These are phyloP conservation scores for rat (Rattus norvegicus) DNA, from an alignment of 2,113 vertebrate genomes.

Conservation along the genomic window DNA sequence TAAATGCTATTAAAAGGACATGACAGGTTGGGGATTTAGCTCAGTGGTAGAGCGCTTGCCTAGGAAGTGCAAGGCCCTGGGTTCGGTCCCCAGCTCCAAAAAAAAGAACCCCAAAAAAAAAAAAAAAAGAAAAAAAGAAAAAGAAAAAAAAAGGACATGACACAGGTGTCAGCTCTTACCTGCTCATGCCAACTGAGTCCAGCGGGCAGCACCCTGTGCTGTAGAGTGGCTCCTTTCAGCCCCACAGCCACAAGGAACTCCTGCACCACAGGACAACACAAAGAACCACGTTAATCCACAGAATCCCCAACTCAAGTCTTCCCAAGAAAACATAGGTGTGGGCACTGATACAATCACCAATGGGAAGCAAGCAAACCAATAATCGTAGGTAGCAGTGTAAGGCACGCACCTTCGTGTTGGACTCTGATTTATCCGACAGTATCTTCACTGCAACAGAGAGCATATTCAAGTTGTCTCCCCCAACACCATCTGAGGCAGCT, in stretches of 20 bases:
- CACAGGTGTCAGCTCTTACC: conserved; percentile 84
- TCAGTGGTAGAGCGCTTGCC: no score
- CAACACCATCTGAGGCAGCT: conserved; percentile 90
- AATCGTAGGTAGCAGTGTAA: not conserved
- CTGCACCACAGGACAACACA: conserved; percentile 79
- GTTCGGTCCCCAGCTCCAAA: no score
- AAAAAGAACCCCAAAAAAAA: no score
- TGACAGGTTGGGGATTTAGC: no score
- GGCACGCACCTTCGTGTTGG: conserved; percentile 93
- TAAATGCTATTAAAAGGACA: not conserved
- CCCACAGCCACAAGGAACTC: conserved; percentile 96
- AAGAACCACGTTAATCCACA: not conserved
- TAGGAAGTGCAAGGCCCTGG: no score
- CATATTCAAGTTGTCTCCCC: conserved; percentile 93
- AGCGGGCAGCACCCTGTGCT: conserved; percentile 93
- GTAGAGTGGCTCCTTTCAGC: conserved; percentile 94
- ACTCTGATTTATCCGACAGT: conserved; percentile 93
- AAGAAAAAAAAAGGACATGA: no score
- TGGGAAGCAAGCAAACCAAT: not conserved
- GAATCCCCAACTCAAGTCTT: not conserved
- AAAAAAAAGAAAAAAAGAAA: no score
- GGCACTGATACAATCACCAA: not conserved
- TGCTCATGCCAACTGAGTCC: conserved; percentile 97
- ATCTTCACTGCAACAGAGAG: conserved; percentile 96
- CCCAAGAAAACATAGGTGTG: not conserved